These are phyloP conservation scores for Porites lobata DNA, from an alignment of 92 coral and sea anemone species.

Conservation along the genomic window DNA sequence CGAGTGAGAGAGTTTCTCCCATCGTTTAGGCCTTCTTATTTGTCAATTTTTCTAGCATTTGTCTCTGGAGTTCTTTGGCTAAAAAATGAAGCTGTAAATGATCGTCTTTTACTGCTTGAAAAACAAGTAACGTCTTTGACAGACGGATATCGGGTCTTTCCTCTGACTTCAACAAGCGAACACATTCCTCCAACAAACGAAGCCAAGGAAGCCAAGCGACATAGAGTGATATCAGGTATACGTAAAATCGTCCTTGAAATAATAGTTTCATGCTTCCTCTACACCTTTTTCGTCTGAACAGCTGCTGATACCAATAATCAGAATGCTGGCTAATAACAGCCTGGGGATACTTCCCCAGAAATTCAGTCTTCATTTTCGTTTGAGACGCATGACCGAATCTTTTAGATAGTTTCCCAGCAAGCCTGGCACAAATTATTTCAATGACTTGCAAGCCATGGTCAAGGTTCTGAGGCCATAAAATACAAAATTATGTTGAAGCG, in stretches of 20 bases:
- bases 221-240: background rate
- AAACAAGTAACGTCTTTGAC: background rate
- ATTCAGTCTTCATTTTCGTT: no score
- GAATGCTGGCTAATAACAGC: background rate
- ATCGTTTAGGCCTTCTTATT: slow-evolving; percentile 5
- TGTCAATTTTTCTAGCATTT: slow-evolving; percentile 9
- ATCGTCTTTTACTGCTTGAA: slow-evolving; percentile 26
- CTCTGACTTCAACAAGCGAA: background rate
- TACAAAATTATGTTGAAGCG: no score
- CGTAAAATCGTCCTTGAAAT: background rate
- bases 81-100: slow-evolving; percentile 2
- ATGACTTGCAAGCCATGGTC: no score
- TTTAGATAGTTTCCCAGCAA: no score
- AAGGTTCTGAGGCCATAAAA: no score
- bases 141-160: background rate
- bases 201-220: no score
- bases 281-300: background rate
- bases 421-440: no score
- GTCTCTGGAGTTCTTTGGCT: slow-evolving; percentile 20
- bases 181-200: background rate
- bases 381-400: no score
- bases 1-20: slow-evolving; percentile 7
- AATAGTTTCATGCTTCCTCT: background rate
- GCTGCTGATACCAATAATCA: no score
- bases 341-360: no score